A percentile compares a stretch with the other conserved stretches of the same genome.
These are phyloP conservation scores for Odontamblyopus rebecca DNA, from an alignment of 2,797 vertebrate species.

Conservation along the genomic window DNA sequence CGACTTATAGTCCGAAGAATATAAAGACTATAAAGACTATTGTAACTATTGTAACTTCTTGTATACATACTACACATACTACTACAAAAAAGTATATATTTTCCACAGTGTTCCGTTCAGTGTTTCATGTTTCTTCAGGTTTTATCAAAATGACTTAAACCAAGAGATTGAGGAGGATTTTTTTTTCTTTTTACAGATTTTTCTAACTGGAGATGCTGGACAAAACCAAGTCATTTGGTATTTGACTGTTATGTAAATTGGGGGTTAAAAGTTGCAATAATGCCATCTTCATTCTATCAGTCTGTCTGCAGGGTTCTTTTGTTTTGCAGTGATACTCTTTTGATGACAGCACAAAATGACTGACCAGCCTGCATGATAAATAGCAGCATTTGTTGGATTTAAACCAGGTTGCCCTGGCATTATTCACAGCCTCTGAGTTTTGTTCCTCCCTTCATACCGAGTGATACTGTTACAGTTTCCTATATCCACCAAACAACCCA, in stretches of 20 bases:
- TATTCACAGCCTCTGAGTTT: conserved; percentile 18
- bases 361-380: conserved; percentile 19
- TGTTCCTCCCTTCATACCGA: conserved; percentile 22
- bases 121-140: too few species aligned
- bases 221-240: not conserved
- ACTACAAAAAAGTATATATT: too few species aligned
- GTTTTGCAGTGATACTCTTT: not conserved
- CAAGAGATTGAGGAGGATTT: too few species aligned
- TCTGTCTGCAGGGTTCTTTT: not conserved
- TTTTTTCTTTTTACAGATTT: not conserved
- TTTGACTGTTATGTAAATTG: not conserved
- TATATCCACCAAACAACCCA: conserved; percentile 36
- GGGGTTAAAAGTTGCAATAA: not conserved
- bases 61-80: too few species aligned
- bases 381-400: conserved; percentile 20
- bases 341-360: conserved; percentile 8
- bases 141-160: too few species aligned
- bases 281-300: not conserved
- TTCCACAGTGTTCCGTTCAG: too few species aligned
- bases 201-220: not conserved
- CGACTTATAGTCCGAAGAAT: too few species aligned
- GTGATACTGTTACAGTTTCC: conserved; percentile 50
- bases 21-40: too few species aligned
- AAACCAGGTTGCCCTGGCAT: conserved; percentile 17
- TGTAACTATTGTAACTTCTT: too few species aligned